phyloP scores from a whole-genome alignment of 1,140 invertebrate genomes.

The Trypoxylus dichotomus region DNA sequence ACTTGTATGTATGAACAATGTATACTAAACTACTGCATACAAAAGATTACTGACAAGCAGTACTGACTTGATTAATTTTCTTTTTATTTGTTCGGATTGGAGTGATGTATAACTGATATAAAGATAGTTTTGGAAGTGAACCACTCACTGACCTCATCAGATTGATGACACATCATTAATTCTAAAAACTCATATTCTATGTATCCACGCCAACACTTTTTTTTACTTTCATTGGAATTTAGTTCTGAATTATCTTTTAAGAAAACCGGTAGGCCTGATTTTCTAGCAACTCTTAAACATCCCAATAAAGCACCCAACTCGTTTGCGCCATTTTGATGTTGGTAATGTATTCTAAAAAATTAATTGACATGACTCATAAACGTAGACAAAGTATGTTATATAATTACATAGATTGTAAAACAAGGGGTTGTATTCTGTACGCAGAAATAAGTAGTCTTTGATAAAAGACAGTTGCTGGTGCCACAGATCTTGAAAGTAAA shows the following conservation, averaged over 20 bases:
- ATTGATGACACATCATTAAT: slow-evolving; percentile 44
- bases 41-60: too few species aligned
- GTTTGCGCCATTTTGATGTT: slow-evolving; percentile 35
- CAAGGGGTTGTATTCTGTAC: slow-evolving; percentile 21
- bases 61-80: too few species aligned
- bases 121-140: too few species aligned
- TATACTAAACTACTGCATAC: too few species aligned
- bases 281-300: slow-evolving; percentile 49
- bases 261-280: slow-evolving; percentile 52
- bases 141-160: slow-evolving; percentile 44
- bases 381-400: not conserved
- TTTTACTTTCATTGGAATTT: slow-evolving; percentile 48
- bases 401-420: slow-evolving; percentile 26
- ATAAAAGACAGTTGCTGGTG: slow-evolving; percentile 1
- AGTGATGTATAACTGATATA: too few species aligned
- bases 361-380: not conserved
- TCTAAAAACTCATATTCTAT: slow-evolving; percentile 54
- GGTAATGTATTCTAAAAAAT: slow-evolving; percentile 27
- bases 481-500: not conserved
- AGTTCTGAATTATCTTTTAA: slow-evolving; percentile 39
- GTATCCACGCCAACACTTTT: slow-evolving; percentile 44
- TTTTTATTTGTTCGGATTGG: too few species aligned
- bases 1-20: too few species aligned
- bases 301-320: slow-evolving; percentile 44
- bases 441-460: slow-evolving; percentile 28